These are phyloP conservation scores for Leptosomus discolor DNA, from an alignment of 2,113 vertebrate genomes.

Conservation along the genomic window DNA sequence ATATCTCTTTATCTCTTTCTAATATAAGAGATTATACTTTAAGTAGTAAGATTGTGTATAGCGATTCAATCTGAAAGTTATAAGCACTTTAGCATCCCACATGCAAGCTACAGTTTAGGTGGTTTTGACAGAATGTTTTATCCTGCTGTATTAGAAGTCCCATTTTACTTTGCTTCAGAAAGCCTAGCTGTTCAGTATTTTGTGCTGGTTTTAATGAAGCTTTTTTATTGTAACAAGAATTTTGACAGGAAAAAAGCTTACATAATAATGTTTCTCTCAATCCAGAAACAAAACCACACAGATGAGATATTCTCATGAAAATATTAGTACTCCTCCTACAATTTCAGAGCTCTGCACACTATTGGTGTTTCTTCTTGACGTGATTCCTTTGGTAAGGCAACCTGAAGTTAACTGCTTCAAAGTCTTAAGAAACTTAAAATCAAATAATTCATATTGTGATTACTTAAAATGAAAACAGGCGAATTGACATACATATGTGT, in stretches of 20 bases:
- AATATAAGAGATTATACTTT: not conserved
- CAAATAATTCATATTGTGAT: not conserved
- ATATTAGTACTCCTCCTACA: slow-evolving; percentile 67
- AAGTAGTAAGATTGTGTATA: not conserved
- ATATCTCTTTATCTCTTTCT: not conserved
- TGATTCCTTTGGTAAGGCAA: slow-evolving; percentile 88
- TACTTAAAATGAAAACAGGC: not conserved
- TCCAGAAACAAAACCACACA: slow-evolving; percentile 57
- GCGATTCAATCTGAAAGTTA: not conserved
- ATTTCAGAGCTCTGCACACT: slow-evolving; percentile 87
- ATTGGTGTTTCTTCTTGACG: slow-evolving; percentile 90
- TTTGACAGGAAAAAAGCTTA: not conserved
- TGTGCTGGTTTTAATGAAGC: not conserved
- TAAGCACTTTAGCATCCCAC: not conserved
- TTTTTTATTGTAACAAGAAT: not conserved
- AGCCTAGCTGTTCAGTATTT: not conserved
- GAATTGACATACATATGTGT: not conserved
- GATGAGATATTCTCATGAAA: not conserved
- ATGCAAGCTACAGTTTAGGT: not conserved
- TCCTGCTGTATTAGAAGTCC: not conserved
- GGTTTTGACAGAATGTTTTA: not conserved
- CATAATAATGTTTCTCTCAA: not conserved
- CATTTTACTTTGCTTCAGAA: not conserved
- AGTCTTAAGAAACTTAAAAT: not conserved
- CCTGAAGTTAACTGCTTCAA: not conserved